Evolutionary conservation across 2,113 vertebrate genomes (phyloP).

Genomic region (Nothobranchius kuhntae): DNA sequence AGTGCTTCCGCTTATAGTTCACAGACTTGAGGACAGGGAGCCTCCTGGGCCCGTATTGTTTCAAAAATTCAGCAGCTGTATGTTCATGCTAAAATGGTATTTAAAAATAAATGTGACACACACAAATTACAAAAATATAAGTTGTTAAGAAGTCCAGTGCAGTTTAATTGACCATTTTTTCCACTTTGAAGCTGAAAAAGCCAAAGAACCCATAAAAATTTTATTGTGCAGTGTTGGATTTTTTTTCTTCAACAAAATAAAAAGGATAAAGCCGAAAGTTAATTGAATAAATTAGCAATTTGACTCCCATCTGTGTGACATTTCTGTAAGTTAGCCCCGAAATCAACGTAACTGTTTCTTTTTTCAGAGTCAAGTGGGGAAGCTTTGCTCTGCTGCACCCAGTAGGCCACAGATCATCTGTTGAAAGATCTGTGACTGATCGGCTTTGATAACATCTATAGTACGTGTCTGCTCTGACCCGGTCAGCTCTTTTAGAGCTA

Average conservation of each 20-base stretch:
- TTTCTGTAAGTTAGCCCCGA: too few relatives aligned
- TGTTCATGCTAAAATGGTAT: not conserved
- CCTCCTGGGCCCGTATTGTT: slow-evolving; percentile 28
- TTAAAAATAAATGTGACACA: not conserved
- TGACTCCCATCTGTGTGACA: too few relatives aligned
- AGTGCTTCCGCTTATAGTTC: slow-evolving; percentile 64
- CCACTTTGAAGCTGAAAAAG: too few relatives aligned
- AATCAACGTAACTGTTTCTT: not conserved
- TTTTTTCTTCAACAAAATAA: too few relatives aligned
- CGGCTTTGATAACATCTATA: slow-evolving; percentile 27
- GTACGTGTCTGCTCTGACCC: not conserved
- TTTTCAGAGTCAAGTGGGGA: not conserved
- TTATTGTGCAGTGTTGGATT: too few relatives aligned
- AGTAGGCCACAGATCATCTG: slow-evolving; percentile 35
- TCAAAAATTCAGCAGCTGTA: slow-evolving; percentile 1
- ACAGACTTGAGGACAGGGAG: slow-evolving; percentile 57
- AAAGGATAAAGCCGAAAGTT: too few relatives aligned
- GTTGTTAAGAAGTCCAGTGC: too few relatives aligned
- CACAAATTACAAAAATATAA: too few relatives aligned
- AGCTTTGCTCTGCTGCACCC: slow-evolving; percentile 2
- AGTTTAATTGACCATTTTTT: too few relatives aligned
- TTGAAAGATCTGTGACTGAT: slow-evolving; percentile 15
- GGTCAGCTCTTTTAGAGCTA: slow-evolving; percentile 1
- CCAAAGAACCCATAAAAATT: too few relatives aligned
- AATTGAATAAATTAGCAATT: too few relatives aligned